phyloP scores from a whole-genome alignment of 92 coral and sea anemone genomes.

The Meandrina meandrites region DNA sequence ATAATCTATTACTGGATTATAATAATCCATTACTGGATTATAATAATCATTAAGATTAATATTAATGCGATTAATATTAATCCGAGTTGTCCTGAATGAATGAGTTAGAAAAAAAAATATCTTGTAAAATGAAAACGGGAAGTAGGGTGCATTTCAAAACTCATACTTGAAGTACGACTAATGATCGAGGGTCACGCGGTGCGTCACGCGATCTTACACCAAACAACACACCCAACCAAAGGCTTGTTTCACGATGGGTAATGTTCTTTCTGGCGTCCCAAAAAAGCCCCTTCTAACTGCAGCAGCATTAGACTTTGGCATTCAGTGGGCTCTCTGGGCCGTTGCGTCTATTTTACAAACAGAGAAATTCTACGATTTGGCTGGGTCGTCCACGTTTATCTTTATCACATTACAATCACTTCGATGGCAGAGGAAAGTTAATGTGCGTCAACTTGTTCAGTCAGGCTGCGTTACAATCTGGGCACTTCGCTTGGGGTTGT shows the following conservation, averaged over 20 bases:
- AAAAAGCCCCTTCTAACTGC: conserved; percentile 39
- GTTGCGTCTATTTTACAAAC: conserved; percentile 77
- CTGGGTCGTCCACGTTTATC: conserved; percentile 88
- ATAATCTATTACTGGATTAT: no score
- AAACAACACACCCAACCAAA: no score
- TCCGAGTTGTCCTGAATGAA: no score
- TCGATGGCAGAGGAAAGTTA: conserved; percentile 53
- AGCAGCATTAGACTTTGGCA: conserved; percentile 83
- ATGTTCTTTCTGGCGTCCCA: conserved; percentile 11
- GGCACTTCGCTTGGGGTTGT: conserved; percentile 89
- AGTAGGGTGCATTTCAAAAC: neutral
- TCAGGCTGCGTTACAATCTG: conserved; percentile 86
- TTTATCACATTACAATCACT: conserved; percentile 81
- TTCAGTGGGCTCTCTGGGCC: conserved; percentile 88
- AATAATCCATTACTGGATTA: no score
- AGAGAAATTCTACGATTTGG: conserved; percentile 83
- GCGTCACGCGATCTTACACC: conserved; percentile 10
- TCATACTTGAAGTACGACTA: neutral
- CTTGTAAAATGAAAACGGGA: neutral
- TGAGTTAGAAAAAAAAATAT: neutral
- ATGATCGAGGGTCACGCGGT: neutral
- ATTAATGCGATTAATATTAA: no score
- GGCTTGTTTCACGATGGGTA: conserved; percentile 5
- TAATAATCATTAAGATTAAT: no score
- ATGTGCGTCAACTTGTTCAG: conserved; percentile 86